These are phyloP conservation scores for Prolemur simus DNA, from an alignment of 2,113 vertebrate genomes.

Conservation along the genomic window DNA sequence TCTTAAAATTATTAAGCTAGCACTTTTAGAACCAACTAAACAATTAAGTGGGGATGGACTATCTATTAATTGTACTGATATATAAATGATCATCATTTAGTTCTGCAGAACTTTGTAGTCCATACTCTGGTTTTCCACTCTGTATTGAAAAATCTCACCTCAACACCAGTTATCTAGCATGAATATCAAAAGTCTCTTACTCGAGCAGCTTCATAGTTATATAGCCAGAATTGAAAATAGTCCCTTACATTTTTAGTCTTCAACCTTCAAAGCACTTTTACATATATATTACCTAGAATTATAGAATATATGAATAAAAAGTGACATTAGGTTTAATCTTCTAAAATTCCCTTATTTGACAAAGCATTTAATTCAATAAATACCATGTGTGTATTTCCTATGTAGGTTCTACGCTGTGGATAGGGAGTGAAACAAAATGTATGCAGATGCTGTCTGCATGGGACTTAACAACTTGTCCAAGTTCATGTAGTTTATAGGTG, in stretches of 20 bases:
- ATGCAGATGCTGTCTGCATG: neutral
- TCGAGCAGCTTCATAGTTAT: conserved; percentile 15
- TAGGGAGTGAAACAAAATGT: neutral
- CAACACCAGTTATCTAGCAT: neutral
- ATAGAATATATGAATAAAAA: neutral
- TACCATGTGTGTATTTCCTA: neutral
- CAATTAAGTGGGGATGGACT: neutral
- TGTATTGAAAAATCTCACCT: neutral
- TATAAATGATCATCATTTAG: neutral
- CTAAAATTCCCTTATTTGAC: neutral
- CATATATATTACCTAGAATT: neutral
- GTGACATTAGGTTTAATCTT: neutral
- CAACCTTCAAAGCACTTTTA: neutral
- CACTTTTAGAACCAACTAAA: neutral
- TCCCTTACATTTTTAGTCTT: neutral
- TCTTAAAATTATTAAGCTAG: neutral
- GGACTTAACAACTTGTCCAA: neutral
- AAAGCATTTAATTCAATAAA: conserved; percentile 5
- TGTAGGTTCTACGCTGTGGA: neutral
- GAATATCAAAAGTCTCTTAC: neutral
- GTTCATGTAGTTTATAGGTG: neutral
- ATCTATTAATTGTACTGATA: neutral
- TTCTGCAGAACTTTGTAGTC: neutral
- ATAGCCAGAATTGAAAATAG: neutral
- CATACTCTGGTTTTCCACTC: neutral